phyloP scores from a whole-genome alignment of 2,113 vertebrate species.

The Pogona vitticeps region DNA sequence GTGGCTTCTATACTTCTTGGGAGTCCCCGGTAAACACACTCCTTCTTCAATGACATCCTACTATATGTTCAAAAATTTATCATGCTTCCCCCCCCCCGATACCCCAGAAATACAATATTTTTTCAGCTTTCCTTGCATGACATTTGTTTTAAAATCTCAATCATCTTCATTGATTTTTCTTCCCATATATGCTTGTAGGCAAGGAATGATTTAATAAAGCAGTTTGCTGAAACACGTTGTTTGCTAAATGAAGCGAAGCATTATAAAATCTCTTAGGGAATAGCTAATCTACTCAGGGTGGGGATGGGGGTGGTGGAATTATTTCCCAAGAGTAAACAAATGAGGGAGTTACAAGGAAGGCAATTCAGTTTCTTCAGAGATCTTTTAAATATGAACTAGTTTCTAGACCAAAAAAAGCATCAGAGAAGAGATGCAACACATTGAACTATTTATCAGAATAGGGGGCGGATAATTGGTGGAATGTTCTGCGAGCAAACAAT shows the following conservation, averaged over 20 bases:
- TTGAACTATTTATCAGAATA: neutral
- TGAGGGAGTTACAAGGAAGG: neutral
- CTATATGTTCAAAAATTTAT: neutral
- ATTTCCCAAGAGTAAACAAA: neutral
- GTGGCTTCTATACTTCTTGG: neutral
- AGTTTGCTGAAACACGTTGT: neutral
- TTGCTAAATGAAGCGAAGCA: neutral
- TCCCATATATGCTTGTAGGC: neutral
- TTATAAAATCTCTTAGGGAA: neutral
- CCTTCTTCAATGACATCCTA: neutral
- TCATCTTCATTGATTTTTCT: conserved; percentile 9
- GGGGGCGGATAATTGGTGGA: neutral
- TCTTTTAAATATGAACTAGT: neutral
- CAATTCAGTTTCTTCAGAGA: neutral
- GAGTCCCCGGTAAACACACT: neutral
- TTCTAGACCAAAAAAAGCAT: neutral
- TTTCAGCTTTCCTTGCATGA: neutral
- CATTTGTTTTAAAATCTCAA: neutral
- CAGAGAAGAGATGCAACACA: neutral
- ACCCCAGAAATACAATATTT: too few species aligned
- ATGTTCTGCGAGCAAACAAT: neutral
- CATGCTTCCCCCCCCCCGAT: neutral
- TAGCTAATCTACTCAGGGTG: neutral
- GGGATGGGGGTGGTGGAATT: too few species aligned
- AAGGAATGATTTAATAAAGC: neutral